A percentile compares a stretch with the other conserved stretches of the same genome.
phyloP scores from a whole-genome alignment of 2,113 vertebrate genomes.

The Chauna torquata region DNA sequence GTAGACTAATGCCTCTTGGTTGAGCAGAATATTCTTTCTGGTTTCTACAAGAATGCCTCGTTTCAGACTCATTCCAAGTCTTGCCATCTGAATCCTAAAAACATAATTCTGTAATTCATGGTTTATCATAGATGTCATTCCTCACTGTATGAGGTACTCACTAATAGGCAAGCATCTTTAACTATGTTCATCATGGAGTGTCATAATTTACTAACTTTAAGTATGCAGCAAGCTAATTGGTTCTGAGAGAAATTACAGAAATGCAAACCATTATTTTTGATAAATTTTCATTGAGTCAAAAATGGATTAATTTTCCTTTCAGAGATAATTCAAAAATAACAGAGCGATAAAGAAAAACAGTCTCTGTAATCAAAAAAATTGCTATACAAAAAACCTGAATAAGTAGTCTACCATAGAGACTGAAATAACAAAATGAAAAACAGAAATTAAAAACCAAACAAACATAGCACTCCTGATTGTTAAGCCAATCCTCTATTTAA shows the following conservation, averaged over 20 bases:
- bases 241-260: neutral
- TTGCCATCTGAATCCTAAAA: neutral
- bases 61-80: neutral
- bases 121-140: neutral
- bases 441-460: neutral
- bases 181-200: neutral
- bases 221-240: neutral
- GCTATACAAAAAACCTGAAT: neutral
- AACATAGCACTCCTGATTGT: neutral
- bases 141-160: neutral
- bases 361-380: neutral
- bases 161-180: neutral
- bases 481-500: neutral
- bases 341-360: neutral
- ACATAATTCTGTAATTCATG: neutral
- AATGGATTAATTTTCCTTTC: neutral
- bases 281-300: neutral
- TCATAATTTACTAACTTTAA: neutral
- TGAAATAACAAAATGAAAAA: neutral
- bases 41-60: constrained; percentile 11
- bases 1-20: neutral
- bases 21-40: neutral
- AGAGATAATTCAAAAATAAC: neutral
- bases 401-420: neutral
- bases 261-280: neutral